A percentile compares a stretch with the other conserved stretches of the same genome.
Conservation (phyloP, 1,140 invertebrate species). For the Scaptomyza montana region DNA sequence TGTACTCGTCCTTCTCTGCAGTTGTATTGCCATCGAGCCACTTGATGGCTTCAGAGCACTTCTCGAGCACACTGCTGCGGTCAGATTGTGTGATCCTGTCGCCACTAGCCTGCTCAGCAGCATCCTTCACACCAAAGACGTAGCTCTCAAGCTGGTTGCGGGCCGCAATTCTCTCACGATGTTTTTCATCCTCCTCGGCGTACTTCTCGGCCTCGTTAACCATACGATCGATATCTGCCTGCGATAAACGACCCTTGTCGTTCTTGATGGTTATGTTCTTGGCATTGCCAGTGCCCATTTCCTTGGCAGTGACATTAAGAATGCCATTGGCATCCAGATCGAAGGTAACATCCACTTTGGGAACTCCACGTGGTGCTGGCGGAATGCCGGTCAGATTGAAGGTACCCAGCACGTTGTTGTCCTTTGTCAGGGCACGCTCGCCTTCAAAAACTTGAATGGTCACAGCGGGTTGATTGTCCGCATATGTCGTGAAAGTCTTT, state of each 20-base stretch:
- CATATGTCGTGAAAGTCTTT: slow-evolving; percentile 87
- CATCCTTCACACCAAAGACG: slow-evolving; percentile 88
- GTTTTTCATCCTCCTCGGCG: slow-evolving; percentile 88
- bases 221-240: slow-evolving; percentile 92
- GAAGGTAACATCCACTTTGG: slow-evolving; percentile 89
- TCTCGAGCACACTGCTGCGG: slow-evolving; percentile 84
- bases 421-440: slow-evolving; percentile 89
- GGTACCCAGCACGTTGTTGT: slow-evolving; percentile 90
- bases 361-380: slow-evolving; percentile 91
- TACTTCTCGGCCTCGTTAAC: slow-evolving; percentile 87
- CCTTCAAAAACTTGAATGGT: slow-evolving; percentile 88
- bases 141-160: slow-evolving; percentile 89
- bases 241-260: slow-evolving; percentile 91
- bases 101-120: slow-evolving; percentile 84
- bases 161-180: slow-evolving; percentile 87
- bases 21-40: slow-evolving; percentile 88
- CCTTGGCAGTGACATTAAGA: slow-evolving; percentile 86
- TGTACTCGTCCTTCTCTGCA: slow-evolving; percentile 88
- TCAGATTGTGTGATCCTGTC: slow-evolving; percentile 75
- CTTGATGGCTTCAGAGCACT: slow-evolving; percentile 85
- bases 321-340: slow-evolving; percentile 87
- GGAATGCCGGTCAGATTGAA: slow-evolving; percentile 92
- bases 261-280: slow-evolving; percentile 93
- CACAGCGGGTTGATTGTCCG: slow-evolving; percentile 89
- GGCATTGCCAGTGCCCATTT: slow-evolving; percentile 85